Base-by-base conservation (phyloP, 2,797 vertebrate genomes). In the Sebastes steindachneri region DNA sequence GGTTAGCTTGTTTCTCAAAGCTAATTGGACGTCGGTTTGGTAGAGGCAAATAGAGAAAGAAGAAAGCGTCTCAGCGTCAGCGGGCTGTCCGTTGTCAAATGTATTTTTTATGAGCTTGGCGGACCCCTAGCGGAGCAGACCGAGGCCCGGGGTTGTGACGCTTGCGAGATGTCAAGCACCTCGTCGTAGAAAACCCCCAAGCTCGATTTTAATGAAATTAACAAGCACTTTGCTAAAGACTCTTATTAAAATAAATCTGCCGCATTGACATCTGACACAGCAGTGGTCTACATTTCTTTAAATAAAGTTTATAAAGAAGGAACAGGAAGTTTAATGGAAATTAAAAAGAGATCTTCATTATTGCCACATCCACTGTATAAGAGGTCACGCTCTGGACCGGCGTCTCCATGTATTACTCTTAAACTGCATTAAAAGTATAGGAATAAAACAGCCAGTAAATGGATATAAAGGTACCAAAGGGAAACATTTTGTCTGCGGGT, bases 21-120 rank as follows among this genome's bases (percentile, higher is more conserved):
- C 90, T 96, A 95, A 96, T 95, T 95, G 95, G 93, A 89, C 84
- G 73, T 88, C 87, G 87, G 81, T 77, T 90, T 89, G 75, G 74
- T 87, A 15, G 86, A 86, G 77, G 80, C 82, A 81, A 80, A 90
- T 84, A 72, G 80, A 85, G 81, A 48, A 25, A 73, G 78, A 87
- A 75, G 85, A 82, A 88, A 88, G 82, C 2, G 45, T 54, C 55
- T 81, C 86, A 35, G 80, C 87, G 84, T 90, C 89, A 93, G 87
- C 82, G 86, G 79, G 89, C 84, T 91, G 91, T 92, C 88, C 88
- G 71, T 88, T 89, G 91, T 94, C 55, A 62, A 17, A 92, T 93
- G 84, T 82, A 93, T 94, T 93, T 93, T 94, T 93, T 92, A 94
- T 90, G 85, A 94, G 90, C 76, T 75, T 75, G 82, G 78, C 80